Evolutionary conservation across 2,113 vertebrate genomes (phyloP), one percentile per base, ranked within the genome.

Genomic region (Nothoprocta pentlandii): DNA sequence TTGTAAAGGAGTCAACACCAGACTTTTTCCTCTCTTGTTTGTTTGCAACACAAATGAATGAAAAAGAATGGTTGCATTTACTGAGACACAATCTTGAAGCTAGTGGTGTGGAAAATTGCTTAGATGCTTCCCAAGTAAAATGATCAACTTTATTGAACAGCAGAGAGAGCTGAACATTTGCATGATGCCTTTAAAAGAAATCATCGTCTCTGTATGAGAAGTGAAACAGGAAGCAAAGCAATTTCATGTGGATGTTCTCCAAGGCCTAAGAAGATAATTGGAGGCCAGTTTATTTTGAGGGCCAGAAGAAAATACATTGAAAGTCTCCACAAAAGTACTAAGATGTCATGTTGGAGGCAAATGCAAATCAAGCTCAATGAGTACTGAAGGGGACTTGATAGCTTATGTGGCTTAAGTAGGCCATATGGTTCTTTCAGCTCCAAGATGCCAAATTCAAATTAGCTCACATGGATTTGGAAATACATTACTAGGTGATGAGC

Each of bases 41-140:
- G 46, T 66, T 87, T 92, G 53, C 69, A 58, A 22, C 66, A 7
- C 41, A 80, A 96, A 94, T 0, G 49, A 89, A 87, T 79, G 89
- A 2, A 41, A 76, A 95, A 36, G 54, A 85, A 80, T 22, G 58
- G 62, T 34, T 54, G 82, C 82, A 10, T 76, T 94, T 63, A 70
- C 73, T 16, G 49, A 36, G 86, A 80, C 58, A 70, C 84, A 83
- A 92, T 96, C 96, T 96, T 96, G 90, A 82, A 94, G 84, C 12
- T 92, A 91, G 84, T 19, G 86, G 94, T 0, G 56, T 96, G 95
- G 97, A 97, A 97, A 97, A 97, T 97, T 96, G 95, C 94, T 75
- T 54, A 93, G 92, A 96, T 96, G 74, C 87, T 80, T 95, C 94
- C 94, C 3, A 15, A 56, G 90, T 56, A 15, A 95, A 94, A 82